These are phyloP conservation scores for Cryptotis parvus DNA, from an alignment of 2,113 vertebrate species.

Conservation along the genomic window DNA sequence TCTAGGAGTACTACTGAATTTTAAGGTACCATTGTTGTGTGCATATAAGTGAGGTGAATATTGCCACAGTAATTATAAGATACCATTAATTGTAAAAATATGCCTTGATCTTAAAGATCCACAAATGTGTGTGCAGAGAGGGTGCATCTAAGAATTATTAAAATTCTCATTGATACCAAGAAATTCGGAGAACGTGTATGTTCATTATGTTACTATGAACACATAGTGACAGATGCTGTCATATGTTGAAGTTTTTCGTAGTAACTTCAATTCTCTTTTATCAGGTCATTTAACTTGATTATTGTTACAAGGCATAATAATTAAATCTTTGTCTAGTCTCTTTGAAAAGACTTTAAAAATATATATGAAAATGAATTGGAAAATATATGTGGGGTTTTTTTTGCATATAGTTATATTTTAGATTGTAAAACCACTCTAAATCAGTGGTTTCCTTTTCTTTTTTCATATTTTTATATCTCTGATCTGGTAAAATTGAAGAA, in stretches of 20 bases:
- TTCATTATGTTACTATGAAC: slow-evolving; percentile 51
- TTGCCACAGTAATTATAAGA: slow-evolving; percentile 43
- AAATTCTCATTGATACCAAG: slow-evolving; percentile 39
- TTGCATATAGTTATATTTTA: neutral
- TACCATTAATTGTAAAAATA: neutral
- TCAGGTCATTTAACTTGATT: slow-evolving; percentile 14
- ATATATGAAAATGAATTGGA: slow-evolving; percentile 45
- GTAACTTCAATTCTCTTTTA: slow-evolving; percentile 18
- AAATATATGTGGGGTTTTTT: neutral
- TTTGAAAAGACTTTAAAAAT: slow-evolving; percentile 59
- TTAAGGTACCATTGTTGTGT: neutral
- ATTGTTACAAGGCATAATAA: slow-evolving; percentile 26
- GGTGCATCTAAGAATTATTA: neutral
- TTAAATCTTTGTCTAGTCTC: slow-evolving; percentile 41
- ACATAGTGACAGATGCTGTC: slow-evolving; percentile 34
- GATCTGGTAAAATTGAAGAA: no score
- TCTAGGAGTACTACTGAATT: neutral
- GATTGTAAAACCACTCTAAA: neutral
- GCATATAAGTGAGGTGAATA: slow-evolving; percentile 39
- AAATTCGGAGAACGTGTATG: slow-evolving; percentile 30
- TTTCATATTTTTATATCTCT: no score
- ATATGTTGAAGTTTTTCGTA: slow-evolving; percentile 12
- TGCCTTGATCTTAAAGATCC: slow-evolving; percentile 26
- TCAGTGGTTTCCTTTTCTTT: no score
- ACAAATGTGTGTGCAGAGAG: neutral